Base-by-base conservation (phyloP, 2,797 vertebrate species). In the Myripristis jacobus region DNA sequence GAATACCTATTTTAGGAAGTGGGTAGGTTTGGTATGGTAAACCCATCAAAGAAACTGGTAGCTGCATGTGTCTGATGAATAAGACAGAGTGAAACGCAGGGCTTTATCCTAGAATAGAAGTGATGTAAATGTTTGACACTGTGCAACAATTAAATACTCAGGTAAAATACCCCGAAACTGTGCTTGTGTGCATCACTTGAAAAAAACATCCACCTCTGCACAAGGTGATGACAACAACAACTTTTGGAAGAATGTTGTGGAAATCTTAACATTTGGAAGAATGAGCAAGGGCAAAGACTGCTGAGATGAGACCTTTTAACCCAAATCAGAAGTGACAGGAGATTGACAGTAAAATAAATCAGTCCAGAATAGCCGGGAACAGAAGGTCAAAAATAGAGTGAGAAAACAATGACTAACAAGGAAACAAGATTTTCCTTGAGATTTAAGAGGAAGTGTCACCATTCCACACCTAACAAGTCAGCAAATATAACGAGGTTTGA, bases 261-360 rank as follows among this genome's bases (percentile, higher is more conserved):
- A 54, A 77, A 84, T 85, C 85, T 80, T 72, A 79, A 85, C 75
- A 78, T 89, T 87, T 71, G 59, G 62, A 86, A 70, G 90, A 92
- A 91, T 84, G 92, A 92, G 89, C 93, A 93, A 93, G 92, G 92
- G 86, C 91, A 91, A 87, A 76, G 81, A 85, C 73, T 46, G 80
- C 84, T 77, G 80, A 84, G 74, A 87, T 76, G 84, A 86, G 76
- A 76, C 63, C 79, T 86, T 86, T 78, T 68, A 80, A 70, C 46
- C 70, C 81, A 91, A 90, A 93, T 90, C 70, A 81, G 79, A 90
- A 89, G 87, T 92, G 92, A 93, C 93, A 93, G 87, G 73, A 92
- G 93, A 93, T 87, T 93, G 92, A 93, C 91, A 90, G 88, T 88
- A 71, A 91, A 91, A 84, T 77, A 93, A 91, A 93, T 92, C 91